Conservation (phyloP, 2,888 invertebrate species). For the Nemotelus nigrinus region DNA sequence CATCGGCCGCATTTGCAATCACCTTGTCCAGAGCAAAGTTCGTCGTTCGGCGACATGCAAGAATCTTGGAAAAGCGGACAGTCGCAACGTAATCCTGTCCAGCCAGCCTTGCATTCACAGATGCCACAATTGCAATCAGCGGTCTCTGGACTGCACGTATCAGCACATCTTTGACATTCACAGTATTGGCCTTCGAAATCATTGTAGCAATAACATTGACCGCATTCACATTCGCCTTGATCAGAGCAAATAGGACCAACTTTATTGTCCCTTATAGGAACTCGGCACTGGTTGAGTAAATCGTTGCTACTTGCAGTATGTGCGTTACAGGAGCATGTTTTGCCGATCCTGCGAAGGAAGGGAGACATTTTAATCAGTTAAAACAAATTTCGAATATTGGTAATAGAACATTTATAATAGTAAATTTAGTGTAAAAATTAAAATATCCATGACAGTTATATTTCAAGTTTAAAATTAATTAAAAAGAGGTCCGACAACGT, state of each 20-base stretch:
- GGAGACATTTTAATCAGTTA: not conserved
- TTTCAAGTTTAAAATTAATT: too few species aligned
- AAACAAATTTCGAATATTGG: too few species aligned
- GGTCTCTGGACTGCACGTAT: slow-evolving; percentile 71
- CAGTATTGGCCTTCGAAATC: slow-evolving; percentile 72
- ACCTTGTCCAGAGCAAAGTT: slow-evolving; percentile 78
- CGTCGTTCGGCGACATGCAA: slow-evolving; percentile 68
- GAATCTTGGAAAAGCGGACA: slow-evolving; percentile 67
- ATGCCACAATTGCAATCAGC: slow-evolving; percentile 81
- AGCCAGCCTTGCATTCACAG: slow-evolving; percentile 74
- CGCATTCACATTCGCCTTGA: slow-evolving; percentile 82
- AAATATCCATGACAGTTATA: too few species aligned
- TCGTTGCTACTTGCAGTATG: slow-evolving; percentile 58
- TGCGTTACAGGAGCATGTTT: slow-evolving; percentile 59
- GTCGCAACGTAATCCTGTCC: slow-evolving; percentile 70
- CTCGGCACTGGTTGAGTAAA: slow-evolving; percentile 61
- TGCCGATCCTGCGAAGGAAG: slow-evolving; percentile 56
- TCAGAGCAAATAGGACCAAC: slow-evolving; percentile 71
- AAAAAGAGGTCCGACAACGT: too few species aligned
- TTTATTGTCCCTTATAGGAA: slow-evolving; percentile 53
- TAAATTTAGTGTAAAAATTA: too few species aligned
- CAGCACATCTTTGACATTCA: slow-evolving; percentile 70
- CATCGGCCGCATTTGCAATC: slow-evolving; percentile 77
- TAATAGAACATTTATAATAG: too few species aligned
- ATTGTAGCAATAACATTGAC: slow-evolving; percentile 75